Percentiles rank a stretch among this genome's conserved stretches.
phyloP scores from a whole-genome alignment of 2,113 vertebrate species.

The Arizona elegans region DNA sequence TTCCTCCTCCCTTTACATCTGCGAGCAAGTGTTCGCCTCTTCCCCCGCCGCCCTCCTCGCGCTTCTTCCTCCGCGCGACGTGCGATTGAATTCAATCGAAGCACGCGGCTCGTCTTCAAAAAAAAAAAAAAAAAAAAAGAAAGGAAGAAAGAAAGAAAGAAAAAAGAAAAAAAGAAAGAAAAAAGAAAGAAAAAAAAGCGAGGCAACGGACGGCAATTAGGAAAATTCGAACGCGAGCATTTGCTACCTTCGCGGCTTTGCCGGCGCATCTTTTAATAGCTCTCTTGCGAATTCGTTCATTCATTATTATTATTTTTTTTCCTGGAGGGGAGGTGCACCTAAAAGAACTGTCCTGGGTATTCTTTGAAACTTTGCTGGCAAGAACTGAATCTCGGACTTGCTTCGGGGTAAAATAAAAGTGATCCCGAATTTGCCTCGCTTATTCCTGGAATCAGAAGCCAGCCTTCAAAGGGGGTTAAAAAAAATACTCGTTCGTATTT shows the following conservation, averaged over 20 bases:
- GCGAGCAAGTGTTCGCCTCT: conserved; percentile 7
- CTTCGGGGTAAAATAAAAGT: accelerated
- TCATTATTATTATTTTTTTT: background rate
- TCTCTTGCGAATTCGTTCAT: background rate
- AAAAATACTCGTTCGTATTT: conserved; percentile 29
- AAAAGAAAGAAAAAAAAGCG: background rate
- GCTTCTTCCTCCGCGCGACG: background rate
- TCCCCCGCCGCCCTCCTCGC: background rate
- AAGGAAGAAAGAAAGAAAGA: too few species aligned
- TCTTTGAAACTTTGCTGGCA: background rate
- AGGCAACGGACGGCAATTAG: background rate
- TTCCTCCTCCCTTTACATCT: conserved; percentile 13
- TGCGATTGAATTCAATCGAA: background rate
- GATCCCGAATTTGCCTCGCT: conserved; percentile 5
- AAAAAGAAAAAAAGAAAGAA: too few species aligned
- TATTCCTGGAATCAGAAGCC: conserved; percentile 17
- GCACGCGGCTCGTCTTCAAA: conserved; percentile 14
- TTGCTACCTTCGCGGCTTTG: background rate
- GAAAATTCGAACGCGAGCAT: background rate
- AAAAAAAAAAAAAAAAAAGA: too few species aligned
- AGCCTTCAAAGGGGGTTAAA: conserved; percentile 3
- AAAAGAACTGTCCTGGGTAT: conserved; percentile 22
- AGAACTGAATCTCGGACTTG: background rate
- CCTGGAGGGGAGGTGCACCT: background rate
- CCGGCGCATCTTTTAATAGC: conserved; percentile 31